Conservation (phyloP, 2,113 vertebrate species). For the Lasiurus cinereus region DNA sequence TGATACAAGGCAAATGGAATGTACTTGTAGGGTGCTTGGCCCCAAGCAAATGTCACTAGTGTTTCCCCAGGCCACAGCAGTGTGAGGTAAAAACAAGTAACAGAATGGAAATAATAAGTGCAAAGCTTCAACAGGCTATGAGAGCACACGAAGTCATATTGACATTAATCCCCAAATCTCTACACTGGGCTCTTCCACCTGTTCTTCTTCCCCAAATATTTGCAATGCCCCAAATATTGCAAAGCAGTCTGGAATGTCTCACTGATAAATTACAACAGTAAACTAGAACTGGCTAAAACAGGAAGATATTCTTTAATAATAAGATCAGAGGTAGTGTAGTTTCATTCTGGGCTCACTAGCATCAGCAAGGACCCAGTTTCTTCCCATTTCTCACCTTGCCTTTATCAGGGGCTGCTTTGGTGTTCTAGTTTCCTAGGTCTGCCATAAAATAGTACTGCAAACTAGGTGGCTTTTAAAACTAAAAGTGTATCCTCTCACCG, state of each 20-base stretch:
- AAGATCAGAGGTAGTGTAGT: background rate
- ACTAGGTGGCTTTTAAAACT: background rate
- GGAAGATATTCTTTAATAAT: background rate
- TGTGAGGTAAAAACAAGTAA: slow-evolving; percentile 25
- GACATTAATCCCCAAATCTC: slow-evolving; percentile 25
- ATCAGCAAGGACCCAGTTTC: background rate
- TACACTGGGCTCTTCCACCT: background rate
- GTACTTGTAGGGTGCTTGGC: slow-evolving; percentile 50
- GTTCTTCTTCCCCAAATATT: background rate
- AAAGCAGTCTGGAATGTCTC: background rate
- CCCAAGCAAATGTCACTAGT: slow-evolving; percentile 39
- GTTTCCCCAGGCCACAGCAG: slow-evolving; percentile 31
- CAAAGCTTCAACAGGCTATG: slow-evolving; percentile 59
- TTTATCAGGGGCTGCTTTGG: background rate
- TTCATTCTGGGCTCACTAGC: background rate
- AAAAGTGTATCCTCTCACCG: background rate
- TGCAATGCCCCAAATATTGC: background rate
- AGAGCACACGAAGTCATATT: slow-evolving; percentile 63
- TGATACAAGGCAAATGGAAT: slow-evolving; percentile 68
- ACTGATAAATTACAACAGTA: background rate
- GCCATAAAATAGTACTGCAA: background rate
- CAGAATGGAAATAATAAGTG: slow-evolving; percentile 41
- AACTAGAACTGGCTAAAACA: background rate
- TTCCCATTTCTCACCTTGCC: background rate
- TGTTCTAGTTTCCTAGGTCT: background rate